These are phyloP conservation scores for Parauchenoglanis punctatus DNA, from an alignment of 2,797 vertebrate species.

Conservation along the genomic window DNA sequence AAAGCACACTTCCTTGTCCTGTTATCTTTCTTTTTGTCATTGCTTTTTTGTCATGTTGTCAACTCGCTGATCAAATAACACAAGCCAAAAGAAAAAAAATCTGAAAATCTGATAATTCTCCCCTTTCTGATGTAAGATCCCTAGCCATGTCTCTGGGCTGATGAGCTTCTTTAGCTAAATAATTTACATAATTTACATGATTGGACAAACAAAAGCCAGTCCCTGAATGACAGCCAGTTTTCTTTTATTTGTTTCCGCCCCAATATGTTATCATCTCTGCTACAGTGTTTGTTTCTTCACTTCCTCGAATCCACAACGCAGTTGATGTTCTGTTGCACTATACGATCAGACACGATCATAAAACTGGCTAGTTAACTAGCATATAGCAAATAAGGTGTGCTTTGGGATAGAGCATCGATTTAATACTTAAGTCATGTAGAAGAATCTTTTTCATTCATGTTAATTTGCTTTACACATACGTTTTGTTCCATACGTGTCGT, in stretches of 20 bases:
- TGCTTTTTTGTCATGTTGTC: background rate
- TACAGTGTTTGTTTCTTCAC: background rate
- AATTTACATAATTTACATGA: background rate
- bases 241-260: background rate
- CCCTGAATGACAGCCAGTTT: background rate
- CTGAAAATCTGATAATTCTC: background rate
- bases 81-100: background rate
- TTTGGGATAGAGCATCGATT: background rate
- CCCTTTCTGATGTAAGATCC: background rate
- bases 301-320: background rate
- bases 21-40: background rate
- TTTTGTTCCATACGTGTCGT: background rate
- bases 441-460: background rate
- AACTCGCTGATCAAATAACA: background rate
- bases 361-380: background rate
- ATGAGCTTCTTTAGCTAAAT: background rate
- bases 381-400: background rate
- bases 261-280: background rate
- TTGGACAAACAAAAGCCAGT: background rate
- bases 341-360: background rate
- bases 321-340: background rate
- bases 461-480: background rate
- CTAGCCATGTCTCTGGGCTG: background rate
- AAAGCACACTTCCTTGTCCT: background rate
- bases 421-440: background rate